phyloP scores from a whole-genome alignment of 2,113 vertebrate genomes.

The Mobula birostris region DNA sequence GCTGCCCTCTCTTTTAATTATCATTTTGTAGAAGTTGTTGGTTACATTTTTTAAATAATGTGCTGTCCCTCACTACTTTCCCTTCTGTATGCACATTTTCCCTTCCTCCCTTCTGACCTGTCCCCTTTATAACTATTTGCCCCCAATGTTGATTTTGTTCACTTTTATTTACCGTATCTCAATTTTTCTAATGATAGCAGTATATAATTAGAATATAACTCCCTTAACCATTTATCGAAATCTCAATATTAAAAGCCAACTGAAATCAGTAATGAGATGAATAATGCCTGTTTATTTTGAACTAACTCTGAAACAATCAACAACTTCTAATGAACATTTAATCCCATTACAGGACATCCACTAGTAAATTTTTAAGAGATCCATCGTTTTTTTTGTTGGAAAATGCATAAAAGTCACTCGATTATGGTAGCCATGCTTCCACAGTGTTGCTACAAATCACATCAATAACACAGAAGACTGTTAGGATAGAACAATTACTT shows the following conservation, averaged over 20 bases:
- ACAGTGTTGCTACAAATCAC: too few species aligned
- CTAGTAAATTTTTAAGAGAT: too few species aligned
- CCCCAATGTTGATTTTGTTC: background rate
- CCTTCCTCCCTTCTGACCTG: too few species aligned
- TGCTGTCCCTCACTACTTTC: background rate
- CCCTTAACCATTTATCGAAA: background rate
- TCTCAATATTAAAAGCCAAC: background rate
- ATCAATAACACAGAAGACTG: too few species aligned
- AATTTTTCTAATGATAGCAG: background rate
- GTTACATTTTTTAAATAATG: background rate
- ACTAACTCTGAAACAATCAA: background rate
- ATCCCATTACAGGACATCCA: background rate
- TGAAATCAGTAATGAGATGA: background rate
- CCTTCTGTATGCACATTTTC: background rate
- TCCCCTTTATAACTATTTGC: background rate
- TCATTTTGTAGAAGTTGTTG: background rate
- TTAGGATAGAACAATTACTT: too few species aligned
- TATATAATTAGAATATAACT: background rate
- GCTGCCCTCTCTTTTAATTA: background rate
- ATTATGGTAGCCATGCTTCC: too few species aligned
- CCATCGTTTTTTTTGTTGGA: too few species aligned
- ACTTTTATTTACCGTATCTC: background rate
- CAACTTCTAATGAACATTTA: background rate
- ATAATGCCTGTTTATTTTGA: background rate
- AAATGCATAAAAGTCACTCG: too few species aligned